Evolutionary conservation across 2,888 invertebrate species (phyloP), one percentile per base, ranked within the genome.

Genomic region (Lucinisca nassula): DNA sequence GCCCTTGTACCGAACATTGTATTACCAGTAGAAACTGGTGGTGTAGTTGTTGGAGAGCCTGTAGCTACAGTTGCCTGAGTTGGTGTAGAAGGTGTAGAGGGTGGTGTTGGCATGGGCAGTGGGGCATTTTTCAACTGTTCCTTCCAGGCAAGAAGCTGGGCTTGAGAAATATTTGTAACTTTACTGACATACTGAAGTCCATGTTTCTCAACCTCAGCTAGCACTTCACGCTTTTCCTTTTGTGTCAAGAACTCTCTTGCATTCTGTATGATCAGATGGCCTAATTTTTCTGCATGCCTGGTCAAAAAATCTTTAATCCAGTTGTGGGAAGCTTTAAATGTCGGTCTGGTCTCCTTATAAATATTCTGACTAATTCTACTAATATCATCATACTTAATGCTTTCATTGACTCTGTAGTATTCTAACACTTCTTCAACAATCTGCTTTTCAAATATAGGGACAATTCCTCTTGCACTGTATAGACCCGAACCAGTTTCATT

Each of bases 321-420:
- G 73, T 90, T 90, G 37, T 90, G 81, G 58, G 87, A 87, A 6
- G 90, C 90, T 67, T 90, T 90, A n/a, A 90, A 90, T 58, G 87
- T 78, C 30, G 87, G 87, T 38, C 90, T 80, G 12, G 90, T 90
- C 78, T 87, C 87, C 35, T 83, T 83, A 49, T 90, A 90, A 27
- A 90, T 77, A 27, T 76, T 55, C 17, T 87, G 70, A 24, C 85
- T 79, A 72, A 83, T 84, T 38, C 77, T 55, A 73, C 87, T 87
- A 4, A 90, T 75, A 79, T 90, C 85, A 37, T 90, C 90, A 81
- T 90, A 85, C n/a, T 87, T 61, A n/a, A 90, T 85, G 51, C 90
- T 87, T 8, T 83, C 85, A 76, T 90, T 87, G 27, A 72, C 77
- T 55, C 51, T 77, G 35, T 87, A 83, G 35, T 79, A 70, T 45